A percentile compares a stretch with the other conserved stretches of the same genome.
Evolutionary conservation across 2,888 invertebrate species (phyloP).

Genomic region (Theodoxus fluviatilis): DNA sequence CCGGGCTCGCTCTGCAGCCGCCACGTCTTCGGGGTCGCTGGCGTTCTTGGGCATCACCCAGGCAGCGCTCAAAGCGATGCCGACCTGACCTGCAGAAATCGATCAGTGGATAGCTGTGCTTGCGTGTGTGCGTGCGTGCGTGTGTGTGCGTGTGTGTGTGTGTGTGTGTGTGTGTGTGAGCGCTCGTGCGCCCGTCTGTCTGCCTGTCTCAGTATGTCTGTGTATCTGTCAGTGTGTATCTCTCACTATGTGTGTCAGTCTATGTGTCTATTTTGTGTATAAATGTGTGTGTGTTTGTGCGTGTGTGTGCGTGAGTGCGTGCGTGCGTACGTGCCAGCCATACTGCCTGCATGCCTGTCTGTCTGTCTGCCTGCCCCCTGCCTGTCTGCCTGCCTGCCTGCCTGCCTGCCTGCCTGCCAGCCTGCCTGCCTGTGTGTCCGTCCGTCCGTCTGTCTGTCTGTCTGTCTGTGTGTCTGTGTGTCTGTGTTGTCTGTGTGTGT

Average conservation of each 20-base stretch:
- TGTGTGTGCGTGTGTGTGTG: slow-evolving; percentile 24
- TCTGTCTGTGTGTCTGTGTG: too few species aligned
- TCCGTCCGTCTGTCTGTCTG: too few species aligned
- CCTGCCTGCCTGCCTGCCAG: too few species aligned
- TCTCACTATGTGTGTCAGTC: not conserved
- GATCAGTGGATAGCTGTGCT: not conserved
- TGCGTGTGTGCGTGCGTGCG: not conserved
- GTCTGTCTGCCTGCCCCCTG: too few species aligned
- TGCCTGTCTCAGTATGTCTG: slow-evolving; percentile 23
- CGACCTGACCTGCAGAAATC: slow-evolving; percentile 40
- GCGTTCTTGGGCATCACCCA: slow-evolving; percentile 44
- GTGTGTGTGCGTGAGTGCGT: not conserved
- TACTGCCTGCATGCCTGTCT: too few species aligned
- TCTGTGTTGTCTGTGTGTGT: too few species aligned
- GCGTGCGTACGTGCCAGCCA: too few species aligned
- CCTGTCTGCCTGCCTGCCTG: too few species aligned
- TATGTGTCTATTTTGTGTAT: slow-evolving; percentile 22
- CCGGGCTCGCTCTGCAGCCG: slow-evolving; percentile 42
- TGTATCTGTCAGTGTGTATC: slow-evolving; percentile 9
- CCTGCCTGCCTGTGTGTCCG: too few species aligned
- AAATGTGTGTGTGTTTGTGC: slow-evolving; percentile 22
- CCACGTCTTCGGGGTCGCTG: slow-evolving; percentile 39
- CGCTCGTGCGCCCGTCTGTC: not conserved
- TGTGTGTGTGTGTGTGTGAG: slow-evolving; percentile 23
- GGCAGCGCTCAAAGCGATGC: slow-evolving; percentile 45